Evolutionary conservation across 1,140 invertebrate genomes (phyloP).

Genomic region (Zaprionus lachaisei): DNA sequence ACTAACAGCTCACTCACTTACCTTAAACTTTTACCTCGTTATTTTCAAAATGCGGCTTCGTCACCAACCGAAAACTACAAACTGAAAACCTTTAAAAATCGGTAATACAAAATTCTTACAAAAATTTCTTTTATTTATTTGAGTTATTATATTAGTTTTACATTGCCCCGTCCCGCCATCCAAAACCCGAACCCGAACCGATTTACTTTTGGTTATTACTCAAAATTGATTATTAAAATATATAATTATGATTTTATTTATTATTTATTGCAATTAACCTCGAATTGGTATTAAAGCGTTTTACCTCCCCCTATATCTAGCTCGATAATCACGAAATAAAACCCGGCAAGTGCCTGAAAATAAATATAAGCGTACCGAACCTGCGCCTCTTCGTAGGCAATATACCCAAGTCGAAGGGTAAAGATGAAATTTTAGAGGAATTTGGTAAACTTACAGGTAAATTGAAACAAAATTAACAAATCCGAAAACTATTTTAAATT

Average conservation of each 20-base stretch:
- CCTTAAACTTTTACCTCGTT: background rate
- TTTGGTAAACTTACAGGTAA: slow-evolving; percentile 99
- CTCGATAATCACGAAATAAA: slow-evolving; percentile 99
- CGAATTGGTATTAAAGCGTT: slow-evolving; percentile 78
- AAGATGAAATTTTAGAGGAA: slow-evolving; percentile 99
- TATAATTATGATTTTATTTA: slow-evolving; percentile 59
- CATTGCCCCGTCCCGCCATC: background rate
- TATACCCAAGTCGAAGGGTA: slow-evolving; percentile 99
- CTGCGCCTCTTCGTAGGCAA: slow-evolving; percentile 99
- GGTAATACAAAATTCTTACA: slow-evolving; percentile 63
- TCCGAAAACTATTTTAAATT: slow-evolving; percentile 84
- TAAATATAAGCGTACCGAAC: slow-evolving; percentile 99
- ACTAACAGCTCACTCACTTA: slow-evolving; percentile 1
- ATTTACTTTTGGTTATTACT: slow-evolving; percentile 17
- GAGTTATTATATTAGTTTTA: slow-evolving; percentile 27
- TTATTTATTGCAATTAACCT: slow-evolving; percentile 66
- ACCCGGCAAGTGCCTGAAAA: slow-evolving; percentile 99
- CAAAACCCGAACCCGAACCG: slow-evolving; percentile 4
- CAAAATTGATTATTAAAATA: slow-evolving; percentile 45
- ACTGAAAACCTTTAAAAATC: slow-evolving; percentile 48
- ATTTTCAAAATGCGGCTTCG: slow-evolving; percentile 61
- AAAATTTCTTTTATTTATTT: slow-evolving; percentile 17
- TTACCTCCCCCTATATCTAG: slow-evolving; percentile 88
- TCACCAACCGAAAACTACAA: slow-evolving; percentile 24
- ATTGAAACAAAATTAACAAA: slow-evolving; percentile 87